A percentile compares a stretch with the other conserved stretches of the same genome.
Conservation (phyloP, 1,140 invertebrate species). For the Lanistes nyassanus region DNA sequence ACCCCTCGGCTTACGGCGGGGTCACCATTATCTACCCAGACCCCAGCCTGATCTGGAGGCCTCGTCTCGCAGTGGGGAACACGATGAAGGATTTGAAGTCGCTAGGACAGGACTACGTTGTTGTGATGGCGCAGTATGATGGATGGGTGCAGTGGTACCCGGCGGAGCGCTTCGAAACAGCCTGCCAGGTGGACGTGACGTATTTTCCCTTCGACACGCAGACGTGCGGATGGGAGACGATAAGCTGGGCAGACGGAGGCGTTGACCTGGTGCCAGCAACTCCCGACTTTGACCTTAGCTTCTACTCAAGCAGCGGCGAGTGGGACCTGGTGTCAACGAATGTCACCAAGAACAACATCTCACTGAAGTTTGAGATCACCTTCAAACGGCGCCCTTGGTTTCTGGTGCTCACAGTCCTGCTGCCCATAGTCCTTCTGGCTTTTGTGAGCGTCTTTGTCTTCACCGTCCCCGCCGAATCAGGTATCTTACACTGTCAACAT, state of each 20-base stretch:
- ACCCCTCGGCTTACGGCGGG: conserved; percentile 13
- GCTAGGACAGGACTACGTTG: conserved; percentile 3
- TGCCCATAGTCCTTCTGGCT: conserved; percentile 23
- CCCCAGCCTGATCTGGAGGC: conserved; percentile 18
- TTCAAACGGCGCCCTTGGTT: conserved; percentile 15
- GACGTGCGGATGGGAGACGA: conserved; percentile 8
- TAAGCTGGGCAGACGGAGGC: conserved; percentile 6
- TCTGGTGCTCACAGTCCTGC: conserved; percentile 12
- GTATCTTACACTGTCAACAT: background rate
- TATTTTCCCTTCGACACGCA: conserved; percentile 21
- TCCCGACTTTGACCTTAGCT: background rate
- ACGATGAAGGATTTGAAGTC: conserved; percentile 1
- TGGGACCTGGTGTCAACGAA: conserved; percentile 19
- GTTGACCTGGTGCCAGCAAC: background rate
- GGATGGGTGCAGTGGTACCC: conserved; percentile 12
- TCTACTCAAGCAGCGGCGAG: conserved; percentile 9
- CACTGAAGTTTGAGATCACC: conserved; percentile 10
- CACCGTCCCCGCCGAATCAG: conserved; percentile 25
- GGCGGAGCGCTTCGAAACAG: conserved; percentile 13
- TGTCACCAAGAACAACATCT: background rate
- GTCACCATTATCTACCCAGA: background rate
- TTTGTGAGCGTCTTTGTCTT: conserved; percentile 25
- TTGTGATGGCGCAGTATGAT: background rate
- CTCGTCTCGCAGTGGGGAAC: conserved; percentile 9
- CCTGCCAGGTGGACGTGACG: conserved; percentile 12